phyloP scores from a whole-genome alignment of 2,888 invertebrate genomes.

The Euphydryas editha region DNA sequence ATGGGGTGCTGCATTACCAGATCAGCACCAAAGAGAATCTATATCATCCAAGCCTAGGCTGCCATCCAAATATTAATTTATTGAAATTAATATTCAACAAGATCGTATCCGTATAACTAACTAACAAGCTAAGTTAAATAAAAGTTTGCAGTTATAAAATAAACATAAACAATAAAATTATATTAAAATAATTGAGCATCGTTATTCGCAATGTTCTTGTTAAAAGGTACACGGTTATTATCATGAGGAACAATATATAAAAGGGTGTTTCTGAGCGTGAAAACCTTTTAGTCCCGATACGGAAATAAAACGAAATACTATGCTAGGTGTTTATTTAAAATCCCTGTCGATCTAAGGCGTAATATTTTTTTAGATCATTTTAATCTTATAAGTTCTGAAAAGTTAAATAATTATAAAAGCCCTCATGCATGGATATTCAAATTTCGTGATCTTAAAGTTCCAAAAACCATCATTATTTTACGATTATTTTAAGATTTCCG shows the following conservation, averaged over 20 bases:
- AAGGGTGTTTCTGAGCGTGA: constrained; percentile 21
- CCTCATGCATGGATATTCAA: no score
- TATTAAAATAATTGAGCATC: constrained; percentile 3
- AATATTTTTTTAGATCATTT: background rate
- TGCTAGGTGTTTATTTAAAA: constrained; percentile 16
- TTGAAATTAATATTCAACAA: no score
- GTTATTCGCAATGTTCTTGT: constrained; percentile 20
- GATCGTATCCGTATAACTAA: no score
- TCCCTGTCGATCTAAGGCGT: background rate
- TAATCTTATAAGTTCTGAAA: background rate
- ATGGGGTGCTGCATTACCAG: no score
- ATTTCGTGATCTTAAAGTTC: no score
- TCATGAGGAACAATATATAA: constrained; percentile 20
- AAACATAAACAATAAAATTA: constrained; percentile 3
- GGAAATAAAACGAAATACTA: background rate
- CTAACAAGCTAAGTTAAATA: no score
- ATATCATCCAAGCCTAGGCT: no score
- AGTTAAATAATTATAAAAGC: no score
- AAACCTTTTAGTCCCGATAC: constrained; percentile 17
- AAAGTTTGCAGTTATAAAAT: background rate
- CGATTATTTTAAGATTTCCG: no score
- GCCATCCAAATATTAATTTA: no score
- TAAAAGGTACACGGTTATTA: constrained; percentile 18
- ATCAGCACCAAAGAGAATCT: no score
- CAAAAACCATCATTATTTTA: no score